Conservation (phyloP, 1,140 invertebrate species). For the Lamellibrachia luymesi region DNA sequence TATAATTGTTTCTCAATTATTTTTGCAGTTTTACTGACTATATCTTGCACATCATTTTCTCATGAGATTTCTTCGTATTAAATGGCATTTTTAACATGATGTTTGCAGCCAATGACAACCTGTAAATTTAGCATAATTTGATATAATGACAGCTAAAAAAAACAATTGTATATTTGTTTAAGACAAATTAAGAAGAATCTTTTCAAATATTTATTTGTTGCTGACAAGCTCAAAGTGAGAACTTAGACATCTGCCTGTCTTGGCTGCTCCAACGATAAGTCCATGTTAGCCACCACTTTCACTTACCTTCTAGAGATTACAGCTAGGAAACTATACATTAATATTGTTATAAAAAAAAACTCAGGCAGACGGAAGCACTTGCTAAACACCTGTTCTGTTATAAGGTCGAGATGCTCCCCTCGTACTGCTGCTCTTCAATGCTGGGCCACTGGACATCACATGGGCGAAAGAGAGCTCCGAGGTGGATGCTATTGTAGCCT, state of each 20-base stretch:
- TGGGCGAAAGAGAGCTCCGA: slow-evolving; percentile 31
- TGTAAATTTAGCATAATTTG: not conserved
- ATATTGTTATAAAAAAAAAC: no score
- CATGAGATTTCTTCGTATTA: no score
- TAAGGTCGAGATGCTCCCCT: slow-evolving; percentile 11
- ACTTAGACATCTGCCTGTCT: not conserved
- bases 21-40: no score
- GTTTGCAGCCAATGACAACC: not conserved
- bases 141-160: not conserved
- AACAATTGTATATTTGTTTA: not conserved
- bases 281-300: no score
- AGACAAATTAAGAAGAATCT: not conserved
- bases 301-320: no score
- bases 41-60: no score
- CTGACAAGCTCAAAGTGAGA: not conserved
- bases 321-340: no score
- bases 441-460: slow-evolving; percentile 48
- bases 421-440: slow-evolving; percentile 48
- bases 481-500: slow-evolving; percentile 45
- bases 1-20: not conserved
- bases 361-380: no score
- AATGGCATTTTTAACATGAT: no score
- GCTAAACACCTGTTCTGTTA: no score
- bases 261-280: no score
- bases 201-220: not conserved